Percentiles rank a stretch among this genome's conserved stretches.
Evolutionary conservation across 1,140 invertebrate species (phyloP).

Genomic region (Leptinotarsa lineolata): DNA sequence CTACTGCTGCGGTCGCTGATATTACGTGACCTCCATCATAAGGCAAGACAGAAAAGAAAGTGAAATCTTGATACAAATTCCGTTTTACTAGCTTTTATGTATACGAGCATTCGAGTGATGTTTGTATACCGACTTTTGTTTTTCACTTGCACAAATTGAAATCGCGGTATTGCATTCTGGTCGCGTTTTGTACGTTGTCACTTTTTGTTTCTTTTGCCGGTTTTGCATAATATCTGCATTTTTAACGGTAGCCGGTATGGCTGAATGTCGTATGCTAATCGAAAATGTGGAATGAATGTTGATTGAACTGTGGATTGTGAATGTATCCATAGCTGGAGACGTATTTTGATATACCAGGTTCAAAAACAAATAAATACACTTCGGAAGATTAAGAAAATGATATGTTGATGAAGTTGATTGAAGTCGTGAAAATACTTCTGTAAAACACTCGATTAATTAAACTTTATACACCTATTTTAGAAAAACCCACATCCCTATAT

Average conservation of each 20-base stretch:
- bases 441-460: no score
- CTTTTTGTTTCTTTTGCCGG: neutral
- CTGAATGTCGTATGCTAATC: slow-evolving; percentile 8
- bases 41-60: slow-evolving; percentile 16
- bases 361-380: no score
- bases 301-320: neutral
- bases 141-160: slow-evolving; percentile 12
- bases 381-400: no score
- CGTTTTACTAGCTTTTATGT: slow-evolving; percentile 11
- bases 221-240: slow-evolving; percentile 6
- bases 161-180: slow-evolving; percentile 1
- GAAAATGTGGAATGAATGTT: neutral
- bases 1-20: neutral
- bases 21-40: slow-evolving; percentile 19
- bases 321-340: neutral
- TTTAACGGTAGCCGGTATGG: slow-evolving; percentile 3
- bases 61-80: slow-evolving; percentile 13
- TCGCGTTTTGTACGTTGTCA: neutral
- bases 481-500: no score
- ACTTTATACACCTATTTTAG: no score
- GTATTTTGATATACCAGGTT: no score
- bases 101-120: slow-evolving; percentile 1
- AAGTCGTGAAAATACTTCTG: no score
- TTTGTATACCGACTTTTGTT: neutral
- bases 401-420: no score